These are phyloP conservation scores for Dryas iulia DNA, from an alignment of 1,140 invertebrate species.

Conservation along the genomic window DNA sequence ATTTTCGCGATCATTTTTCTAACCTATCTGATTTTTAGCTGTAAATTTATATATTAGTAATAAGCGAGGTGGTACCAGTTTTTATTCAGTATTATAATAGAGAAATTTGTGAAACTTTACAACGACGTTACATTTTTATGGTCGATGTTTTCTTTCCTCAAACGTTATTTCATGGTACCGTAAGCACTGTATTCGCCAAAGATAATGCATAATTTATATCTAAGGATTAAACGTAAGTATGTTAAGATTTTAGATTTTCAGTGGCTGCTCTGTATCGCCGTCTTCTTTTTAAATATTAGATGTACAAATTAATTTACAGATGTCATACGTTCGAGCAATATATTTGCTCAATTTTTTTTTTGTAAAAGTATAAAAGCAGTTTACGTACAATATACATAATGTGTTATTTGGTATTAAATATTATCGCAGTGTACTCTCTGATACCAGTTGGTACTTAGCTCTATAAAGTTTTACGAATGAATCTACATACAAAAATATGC, in stretches of 20 bases:
- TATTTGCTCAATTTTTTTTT: slow-evolving; percentile 31
- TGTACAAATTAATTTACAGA: slow-evolving; percentile 8
- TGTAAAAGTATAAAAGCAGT: neutral
- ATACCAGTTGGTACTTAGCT: neutral
- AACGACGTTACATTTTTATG: slow-evolving; percentile 69
- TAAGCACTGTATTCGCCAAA: slow-evolving; percentile 78
- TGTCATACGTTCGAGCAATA: neutral
- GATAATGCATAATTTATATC: slow-evolving; percentile 76
- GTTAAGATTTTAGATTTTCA: slow-evolving; percentile 35
- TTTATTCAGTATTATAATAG: slow-evolving; percentile 73
- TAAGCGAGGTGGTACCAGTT: slow-evolving; percentile 64
- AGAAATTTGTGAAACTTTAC: slow-evolving; percentile 75
- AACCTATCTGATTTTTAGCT: slow-evolving; percentile 44
- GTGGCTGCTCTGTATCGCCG: slow-evolving; percentile 33
- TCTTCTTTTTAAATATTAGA: slow-evolving; percentile 17
- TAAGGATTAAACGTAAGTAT: slow-evolving; percentile 46
- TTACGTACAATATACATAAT: neutral
- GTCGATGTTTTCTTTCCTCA: slow-evolving; percentile 44
- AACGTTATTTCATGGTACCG: slow-evolving; percentile 59
- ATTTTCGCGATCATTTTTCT: slow-evolving; percentile 49
- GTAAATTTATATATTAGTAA: slow-evolving; percentile 43
- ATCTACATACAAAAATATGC: slow-evolving; percentile 21
- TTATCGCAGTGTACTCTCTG: neutral
- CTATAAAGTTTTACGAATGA: slow-evolving; percentile 2
- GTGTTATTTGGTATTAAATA: neutral